A percentile compares a stretch with the other conserved stretches of the same genome.
Conservation (phyloP, 2,797 vertebrate species). For the Paramormyrops hopkinsi region DNA sequence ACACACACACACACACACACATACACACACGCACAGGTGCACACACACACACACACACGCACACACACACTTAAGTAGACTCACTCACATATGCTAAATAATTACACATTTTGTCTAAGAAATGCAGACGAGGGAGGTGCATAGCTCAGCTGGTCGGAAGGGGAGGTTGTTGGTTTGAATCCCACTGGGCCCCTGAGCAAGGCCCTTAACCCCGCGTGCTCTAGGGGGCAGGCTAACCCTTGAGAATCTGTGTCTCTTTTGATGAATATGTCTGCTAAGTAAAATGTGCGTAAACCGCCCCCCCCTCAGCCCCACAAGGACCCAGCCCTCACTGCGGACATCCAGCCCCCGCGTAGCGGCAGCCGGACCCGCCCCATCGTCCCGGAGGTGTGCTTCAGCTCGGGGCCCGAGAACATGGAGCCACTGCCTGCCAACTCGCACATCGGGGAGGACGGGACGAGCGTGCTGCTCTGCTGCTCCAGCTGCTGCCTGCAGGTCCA, state of each 20-base stretch:
- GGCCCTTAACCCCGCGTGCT: no score
- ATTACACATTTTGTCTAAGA: background rate
- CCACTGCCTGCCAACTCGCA: conserved; percentile 67
- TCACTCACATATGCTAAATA: background rate
- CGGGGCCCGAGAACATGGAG: conserved; percentile 74
- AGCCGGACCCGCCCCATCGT: conserved; percentile 78
- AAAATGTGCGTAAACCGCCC: background rate
- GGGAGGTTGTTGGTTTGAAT: background rate
- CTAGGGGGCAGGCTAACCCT: background rate
- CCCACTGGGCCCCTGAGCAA: background rate
- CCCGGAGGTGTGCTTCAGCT: conserved; percentile 91
- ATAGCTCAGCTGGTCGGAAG: background rate
- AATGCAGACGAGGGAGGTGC: background rate
- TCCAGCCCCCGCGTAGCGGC: conserved; percentile 41
- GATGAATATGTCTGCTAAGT: background rate
- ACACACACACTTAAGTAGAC: background rate
- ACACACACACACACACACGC: no score
- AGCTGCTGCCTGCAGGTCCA: conserved; percentile 90
- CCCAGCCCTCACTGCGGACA: conserved; percentile 31
- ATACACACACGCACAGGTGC: no score
- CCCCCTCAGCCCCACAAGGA: conserved; percentile 52
- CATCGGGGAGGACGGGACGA: conserved; percentile 86
- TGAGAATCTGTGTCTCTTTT: background rate
- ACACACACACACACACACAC: no score
- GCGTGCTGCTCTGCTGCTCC: conserved; percentile 80